These are phyloP conservation scores for Phortica okadai DNA, from an alignment of 2,888 invertebrate species.

Conservation along the genomic window DNA sequence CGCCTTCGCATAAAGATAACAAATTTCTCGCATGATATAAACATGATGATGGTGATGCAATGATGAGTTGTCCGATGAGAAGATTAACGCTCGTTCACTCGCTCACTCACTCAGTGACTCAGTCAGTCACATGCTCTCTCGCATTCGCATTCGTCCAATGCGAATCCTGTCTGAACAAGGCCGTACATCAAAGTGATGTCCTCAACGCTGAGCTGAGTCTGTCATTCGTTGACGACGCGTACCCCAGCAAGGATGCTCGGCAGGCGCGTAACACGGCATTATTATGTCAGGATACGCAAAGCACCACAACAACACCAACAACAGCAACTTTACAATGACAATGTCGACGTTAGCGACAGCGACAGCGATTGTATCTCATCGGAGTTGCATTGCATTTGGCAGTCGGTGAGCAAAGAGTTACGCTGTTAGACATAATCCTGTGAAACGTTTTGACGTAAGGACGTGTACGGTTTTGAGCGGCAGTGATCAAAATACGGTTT, in stretches of 20 bases:
- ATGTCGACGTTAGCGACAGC: not conserved
- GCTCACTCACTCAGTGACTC: constrained; percentile 12
- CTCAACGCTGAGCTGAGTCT: not conserved
- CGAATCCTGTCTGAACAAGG: constrained; percentile 16
- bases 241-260: constrained; percentile 62
- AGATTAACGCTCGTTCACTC: constrained; percentile 42
- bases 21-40: constrained; percentile 61
- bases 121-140: constrained; percentile 49
- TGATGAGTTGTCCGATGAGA: not conserved
- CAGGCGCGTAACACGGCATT: constrained; percentile 64
- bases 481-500: not conserved
- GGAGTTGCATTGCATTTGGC: constrained; percentile 55
- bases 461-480: constrained; percentile 49
- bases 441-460: constrained; percentile 64
- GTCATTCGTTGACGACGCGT: constrained; percentile 59
- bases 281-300: constrained; percentile 20
- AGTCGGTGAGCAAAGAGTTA: constrained; percentile 47
- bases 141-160: constrained; percentile 44
- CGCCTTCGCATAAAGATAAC: not conserved
- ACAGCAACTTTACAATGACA: too few relatives aligned
- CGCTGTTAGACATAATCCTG: constrained; percentile 60
- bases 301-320: not conserved
- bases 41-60: not conserved
- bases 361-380: constrained; percentile 44
- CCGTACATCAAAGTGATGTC: constrained; percentile 20